A percentile compares a stretch with the other conserved stretches of the same genome.
phyloP scores from a whole-genome alignment of 2,888 invertebrate genomes.

The Elysia crispata region DNA sequence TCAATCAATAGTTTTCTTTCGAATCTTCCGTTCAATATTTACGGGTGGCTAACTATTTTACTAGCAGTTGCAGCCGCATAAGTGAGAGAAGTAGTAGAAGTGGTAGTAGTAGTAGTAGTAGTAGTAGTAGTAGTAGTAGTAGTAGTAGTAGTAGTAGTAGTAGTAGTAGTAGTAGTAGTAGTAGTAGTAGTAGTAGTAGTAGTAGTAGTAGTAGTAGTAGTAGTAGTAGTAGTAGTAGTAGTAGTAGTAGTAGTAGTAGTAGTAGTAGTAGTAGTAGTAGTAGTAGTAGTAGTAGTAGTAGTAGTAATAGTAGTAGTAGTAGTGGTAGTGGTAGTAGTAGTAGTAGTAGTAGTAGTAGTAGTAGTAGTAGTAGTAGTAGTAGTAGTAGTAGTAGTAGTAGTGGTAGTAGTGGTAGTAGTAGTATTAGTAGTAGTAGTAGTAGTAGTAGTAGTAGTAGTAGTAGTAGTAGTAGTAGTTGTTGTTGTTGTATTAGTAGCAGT shows the following conservation, averaged over 20 bases:
- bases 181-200: constrained; percentile 9
- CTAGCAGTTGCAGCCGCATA: too few species aligned
- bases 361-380: constrained; percentile 28
- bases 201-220: constrained; percentile 9
- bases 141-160: constrained; percentile 9
- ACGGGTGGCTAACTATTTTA: too few species aligned
- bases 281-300: constrained; percentile 9
- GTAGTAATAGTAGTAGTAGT: constrained; percentile 3
- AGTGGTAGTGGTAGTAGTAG: constrained; percentile 3
- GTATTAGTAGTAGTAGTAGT: too few species aligned
- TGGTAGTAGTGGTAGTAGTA: too few species aligned
- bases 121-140: constrained; percentile 9
- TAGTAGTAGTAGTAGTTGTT: too few species aligned
- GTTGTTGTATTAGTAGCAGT: too few species aligned
- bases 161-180: constrained; percentile 9
- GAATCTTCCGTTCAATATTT: too few species aligned
- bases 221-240: constrained; percentile 6
- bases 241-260: constrained; percentile 16
- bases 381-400: too few species aligned
- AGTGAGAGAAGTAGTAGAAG: constrained; percentile 1
- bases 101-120: constrained; percentile 4
- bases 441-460: too few species aligned
- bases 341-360: constrained; percentile 7
- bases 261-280: constrained; percentile 9
- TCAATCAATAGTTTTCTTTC: too few species aligned